Evolutionary conservation across 2,797 vertebrate species (phyloP).

Genomic region (Synaphobranchus kaupii): DNA sequence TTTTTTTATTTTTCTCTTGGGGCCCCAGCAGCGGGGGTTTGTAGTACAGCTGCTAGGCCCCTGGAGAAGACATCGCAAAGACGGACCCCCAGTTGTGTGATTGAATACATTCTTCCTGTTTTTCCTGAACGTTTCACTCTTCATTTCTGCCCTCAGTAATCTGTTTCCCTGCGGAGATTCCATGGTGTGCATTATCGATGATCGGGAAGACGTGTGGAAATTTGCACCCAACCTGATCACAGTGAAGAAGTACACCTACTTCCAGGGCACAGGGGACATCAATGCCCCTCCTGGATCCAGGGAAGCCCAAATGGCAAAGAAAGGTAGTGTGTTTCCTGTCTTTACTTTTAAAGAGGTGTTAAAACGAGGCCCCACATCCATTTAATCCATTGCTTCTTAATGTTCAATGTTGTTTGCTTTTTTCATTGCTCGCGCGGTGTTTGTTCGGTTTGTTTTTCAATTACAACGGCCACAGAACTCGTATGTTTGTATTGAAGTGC

Average conservation of each 20-base stretch:
- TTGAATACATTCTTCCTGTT: background rate
- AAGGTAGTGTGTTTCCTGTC: slow-evolving; percentile 66
- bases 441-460: background rate
- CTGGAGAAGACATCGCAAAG: background rate
- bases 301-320: slow-evolving; percentile 80
- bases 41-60: background rate
- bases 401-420: background rate
- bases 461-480: background rate
- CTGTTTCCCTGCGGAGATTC: slow-evolving; percentile 97
- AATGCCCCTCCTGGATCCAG: slow-evolving; percentile 88
- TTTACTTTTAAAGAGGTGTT: background rate
- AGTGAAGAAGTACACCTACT: slow-evolving; percentile 98
- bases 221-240: slow-evolving; percentile 97
- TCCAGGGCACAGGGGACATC: slow-evolving; percentile 94
- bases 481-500: background rate
- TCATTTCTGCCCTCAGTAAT: slow-evolving; percentile 73
- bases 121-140: background rate
- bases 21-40: background rate
- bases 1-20: too few relatives aligned
- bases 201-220: slow-evolving; percentile 98
- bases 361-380: background rate
- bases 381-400: background rate
- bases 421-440: background rate
- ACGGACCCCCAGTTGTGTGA: background rate
- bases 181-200: slow-evolving; percentile 99